Evolutionary conservation across 2,888 invertebrate genomes (phyloP), one percentile per base, ranked within the genome.

Genomic region (Lutraria lutraria): DNA sequence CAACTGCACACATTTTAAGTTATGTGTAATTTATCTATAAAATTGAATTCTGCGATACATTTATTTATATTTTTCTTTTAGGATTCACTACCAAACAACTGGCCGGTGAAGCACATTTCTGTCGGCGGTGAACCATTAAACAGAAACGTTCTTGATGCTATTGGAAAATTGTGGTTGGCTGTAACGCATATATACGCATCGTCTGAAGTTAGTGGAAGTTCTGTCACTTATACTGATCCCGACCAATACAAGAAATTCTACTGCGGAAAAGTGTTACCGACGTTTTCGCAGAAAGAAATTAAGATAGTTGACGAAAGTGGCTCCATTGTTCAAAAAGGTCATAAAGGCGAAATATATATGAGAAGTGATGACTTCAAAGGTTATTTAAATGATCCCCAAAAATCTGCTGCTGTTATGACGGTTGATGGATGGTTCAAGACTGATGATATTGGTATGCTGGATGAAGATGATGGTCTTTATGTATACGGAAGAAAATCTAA

Each of bases 391-490:
- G 91, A 88, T 79, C 80, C 72, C 21, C 86, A 89, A 80, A 86
- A 86, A 82, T 86, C 88, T 6, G 53, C 53, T 16, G 19, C 19
- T 2, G 88, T 79, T 6, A 68, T 53, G 21, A 88, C 86, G 43
- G 21, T 43, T 10, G 86, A 83, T 25, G 89, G 91, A 2, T 91
- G 91, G 91, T 91, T 81, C 83, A 88, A 86, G 68, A 88, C 91
- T 0, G 89, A 85, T 68, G 91, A 91, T 43, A 80, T 89, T 15
- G 91, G 89, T 10, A 29, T 79, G 19, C 63, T 91, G 16, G 88
- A 25, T 16, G 81, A 85, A 86, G 81, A 88, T 16, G 88, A 85
- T 0, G 31, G n/a, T 12, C 63, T 91, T n/a, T 79, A 84, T 82
- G 86, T 89, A 53, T 63, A 79, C 29, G 91, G 91, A 0, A 43